Evolutionary conservation across 2,113 vertebrate species (phyloP).

Genomic region (Microcebus ravelobensis): DNA sequence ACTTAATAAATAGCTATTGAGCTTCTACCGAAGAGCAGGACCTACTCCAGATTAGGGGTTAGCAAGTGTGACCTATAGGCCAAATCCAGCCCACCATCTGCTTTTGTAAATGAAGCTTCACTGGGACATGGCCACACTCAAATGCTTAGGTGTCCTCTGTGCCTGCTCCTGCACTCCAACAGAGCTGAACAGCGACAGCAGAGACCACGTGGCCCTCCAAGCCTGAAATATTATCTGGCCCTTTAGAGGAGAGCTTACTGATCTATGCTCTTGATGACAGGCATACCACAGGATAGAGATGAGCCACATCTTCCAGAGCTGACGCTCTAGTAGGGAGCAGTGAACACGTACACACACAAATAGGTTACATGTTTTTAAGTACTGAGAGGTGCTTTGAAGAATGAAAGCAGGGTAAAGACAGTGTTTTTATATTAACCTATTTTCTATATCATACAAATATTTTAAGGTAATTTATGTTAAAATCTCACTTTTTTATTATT

Average conservation of each 20-base stretch:
- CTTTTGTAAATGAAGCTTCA: neutral
- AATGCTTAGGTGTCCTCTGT: neutral
- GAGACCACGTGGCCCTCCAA: neutral
- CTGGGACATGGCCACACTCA: neutral
- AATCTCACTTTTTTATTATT: neutral
- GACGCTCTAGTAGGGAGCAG: neutral
- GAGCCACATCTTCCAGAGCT: neutral
- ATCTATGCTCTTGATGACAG: neutral
- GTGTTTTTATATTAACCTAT: neutral
- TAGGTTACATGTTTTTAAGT: neutral
- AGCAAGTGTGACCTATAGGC: neutral
- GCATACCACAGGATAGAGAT: neutral
- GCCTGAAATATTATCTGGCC: neutral
- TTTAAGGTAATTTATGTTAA: neutral
- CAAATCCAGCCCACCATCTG: neutral
- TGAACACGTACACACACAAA: neutral
- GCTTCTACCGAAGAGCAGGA: neutral
- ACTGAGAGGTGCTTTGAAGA: neutral
- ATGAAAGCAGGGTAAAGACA: neutral
- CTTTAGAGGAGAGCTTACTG: neutral
- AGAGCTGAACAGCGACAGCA: neutral
- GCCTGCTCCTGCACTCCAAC: neutral
- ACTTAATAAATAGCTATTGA: neutral
- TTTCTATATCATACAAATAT: neutral
- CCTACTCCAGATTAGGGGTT: neutral